Evolutionary conservation across 1,140 invertebrate genomes (phyloP).

Genomic region (Plodia interpunctella): DNA sequence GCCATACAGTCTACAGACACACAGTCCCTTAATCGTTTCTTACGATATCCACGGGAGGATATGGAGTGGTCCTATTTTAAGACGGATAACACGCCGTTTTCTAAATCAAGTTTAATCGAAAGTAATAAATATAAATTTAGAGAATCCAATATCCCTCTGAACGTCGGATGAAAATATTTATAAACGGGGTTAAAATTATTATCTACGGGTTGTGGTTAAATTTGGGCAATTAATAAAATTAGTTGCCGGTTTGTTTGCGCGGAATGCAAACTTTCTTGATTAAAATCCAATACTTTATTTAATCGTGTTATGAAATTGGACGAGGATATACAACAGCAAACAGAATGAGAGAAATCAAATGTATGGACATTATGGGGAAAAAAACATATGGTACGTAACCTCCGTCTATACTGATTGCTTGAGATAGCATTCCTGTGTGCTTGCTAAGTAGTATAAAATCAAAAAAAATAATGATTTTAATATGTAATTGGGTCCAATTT

Average conservation of each 20-base stretch:
- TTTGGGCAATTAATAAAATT: constrained; percentile 28
- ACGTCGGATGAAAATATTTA: constrained; percentile 6
- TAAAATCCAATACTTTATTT: constrained; percentile 9
- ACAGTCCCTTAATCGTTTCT: no score
- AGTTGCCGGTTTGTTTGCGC: constrained; percentile 11
- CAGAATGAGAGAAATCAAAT: no score
- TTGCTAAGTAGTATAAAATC: no score
- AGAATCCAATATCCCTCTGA: background rate
- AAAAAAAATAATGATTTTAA: no score
- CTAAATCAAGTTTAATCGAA: background rate
- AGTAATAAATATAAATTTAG: constrained; percentile 11
- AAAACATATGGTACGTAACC: no score
- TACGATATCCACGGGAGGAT: no score
- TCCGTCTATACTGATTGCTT: no score
- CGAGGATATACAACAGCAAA: background rate
- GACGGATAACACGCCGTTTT: background rate
- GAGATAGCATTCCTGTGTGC: no score
- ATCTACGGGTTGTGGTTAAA: constrained; percentile 13
- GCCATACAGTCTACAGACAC: no score
- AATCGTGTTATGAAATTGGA: background rate
- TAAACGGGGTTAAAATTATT: background rate
- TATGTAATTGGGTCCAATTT: no score
- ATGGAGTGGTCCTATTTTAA: no score
- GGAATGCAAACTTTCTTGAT: constrained; percentile 9
- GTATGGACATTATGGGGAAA: no score